Percentiles rank a stretch among this genome's conserved stretches.
phyloP scores from a whole-genome alignment of 2,888 invertebrate genomes.

The Candidula unifasciata region DNA sequence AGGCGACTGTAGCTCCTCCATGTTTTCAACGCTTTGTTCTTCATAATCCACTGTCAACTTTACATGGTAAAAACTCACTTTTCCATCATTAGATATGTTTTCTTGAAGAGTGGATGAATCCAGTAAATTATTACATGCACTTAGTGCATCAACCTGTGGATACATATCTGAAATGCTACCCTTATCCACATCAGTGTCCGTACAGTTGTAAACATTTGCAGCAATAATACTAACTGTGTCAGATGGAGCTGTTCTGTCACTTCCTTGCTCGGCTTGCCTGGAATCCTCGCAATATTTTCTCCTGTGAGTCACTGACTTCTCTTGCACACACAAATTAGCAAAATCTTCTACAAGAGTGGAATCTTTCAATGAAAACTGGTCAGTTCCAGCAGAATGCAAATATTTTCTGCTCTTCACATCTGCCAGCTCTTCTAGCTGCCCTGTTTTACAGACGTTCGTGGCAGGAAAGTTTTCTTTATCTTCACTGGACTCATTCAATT shows the following conservation, averaged over 20 bases:
- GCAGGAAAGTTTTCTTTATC: background rate
- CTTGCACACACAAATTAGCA: slow-evolving; percentile 1
- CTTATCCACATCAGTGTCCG: background rate
- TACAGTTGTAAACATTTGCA: background rate
- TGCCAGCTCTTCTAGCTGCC: background rate
- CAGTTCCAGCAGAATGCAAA: background rate
- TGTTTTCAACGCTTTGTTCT: background rate
- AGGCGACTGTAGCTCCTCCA: background rate
- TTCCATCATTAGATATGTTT: background rate
- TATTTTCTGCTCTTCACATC: background rate
- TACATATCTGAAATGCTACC: background rate
- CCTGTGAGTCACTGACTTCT: background rate
- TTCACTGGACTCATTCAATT: background rate
- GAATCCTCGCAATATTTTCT: background rate
- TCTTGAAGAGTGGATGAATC: background rate
- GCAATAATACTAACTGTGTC: background rate
- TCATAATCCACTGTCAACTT: background rate
- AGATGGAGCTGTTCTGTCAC: too few species aligned
- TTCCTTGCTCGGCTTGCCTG: background rate
- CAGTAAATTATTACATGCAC: background rate
- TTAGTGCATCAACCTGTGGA: background rate
- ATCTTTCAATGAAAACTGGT: background rate
- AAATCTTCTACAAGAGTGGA: background rate
- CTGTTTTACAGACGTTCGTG: background rate
- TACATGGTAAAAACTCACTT: too few species aligned